These are phyloP conservation scores for Sinocyclocheilus grahami DNA, from an alignment of 2,113 vertebrate genomes.

Conservation along the genomic window DNA sequence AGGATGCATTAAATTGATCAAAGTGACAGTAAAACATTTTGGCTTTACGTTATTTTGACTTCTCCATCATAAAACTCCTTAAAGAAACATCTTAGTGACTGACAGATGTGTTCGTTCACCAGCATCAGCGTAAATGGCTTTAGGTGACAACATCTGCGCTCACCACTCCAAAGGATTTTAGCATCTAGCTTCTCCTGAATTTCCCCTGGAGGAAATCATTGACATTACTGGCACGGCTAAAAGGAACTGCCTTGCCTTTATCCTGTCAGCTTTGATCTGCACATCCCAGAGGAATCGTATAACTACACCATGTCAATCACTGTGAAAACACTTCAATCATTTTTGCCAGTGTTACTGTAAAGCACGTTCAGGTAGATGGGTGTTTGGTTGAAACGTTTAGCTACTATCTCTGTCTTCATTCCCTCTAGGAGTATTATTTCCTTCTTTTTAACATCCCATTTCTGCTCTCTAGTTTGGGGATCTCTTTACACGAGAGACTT, in stretches of 20 bases:
- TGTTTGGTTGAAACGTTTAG: neutral
- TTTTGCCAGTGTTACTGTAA: neutral
- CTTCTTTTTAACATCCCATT: neutral
- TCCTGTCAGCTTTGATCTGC: conserved; percentile 45
- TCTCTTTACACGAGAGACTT: neutral
- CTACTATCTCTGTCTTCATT: neutral
- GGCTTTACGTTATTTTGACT: neutral
- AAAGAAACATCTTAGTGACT: neutral
- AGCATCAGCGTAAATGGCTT: neutral
- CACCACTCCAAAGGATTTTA: neutral
- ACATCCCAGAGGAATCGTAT: conserved; percentile 27
- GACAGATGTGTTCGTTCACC: neutral
- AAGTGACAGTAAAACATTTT: neutral
- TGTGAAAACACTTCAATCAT: conserved; percentile 22
- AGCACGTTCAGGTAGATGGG: neutral
- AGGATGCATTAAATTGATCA: neutral
- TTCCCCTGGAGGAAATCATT: conserved; percentile 41
- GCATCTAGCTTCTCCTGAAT: conserved; percentile 16
- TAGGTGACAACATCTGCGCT: conserved; percentile 14
- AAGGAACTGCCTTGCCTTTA: conserved; percentile 3
- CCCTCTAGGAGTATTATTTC: neutral
- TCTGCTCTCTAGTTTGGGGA: neutral
- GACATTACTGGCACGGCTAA: conserved; percentile 16
- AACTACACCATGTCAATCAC: conserved; percentile 46
- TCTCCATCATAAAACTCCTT: neutral